Evolutionary conservation across 2,888 invertebrate genomes (phyloP), one percentile per base, ranked within the genome.

Genomic region (Synanthedon tipuliformis): DNA sequence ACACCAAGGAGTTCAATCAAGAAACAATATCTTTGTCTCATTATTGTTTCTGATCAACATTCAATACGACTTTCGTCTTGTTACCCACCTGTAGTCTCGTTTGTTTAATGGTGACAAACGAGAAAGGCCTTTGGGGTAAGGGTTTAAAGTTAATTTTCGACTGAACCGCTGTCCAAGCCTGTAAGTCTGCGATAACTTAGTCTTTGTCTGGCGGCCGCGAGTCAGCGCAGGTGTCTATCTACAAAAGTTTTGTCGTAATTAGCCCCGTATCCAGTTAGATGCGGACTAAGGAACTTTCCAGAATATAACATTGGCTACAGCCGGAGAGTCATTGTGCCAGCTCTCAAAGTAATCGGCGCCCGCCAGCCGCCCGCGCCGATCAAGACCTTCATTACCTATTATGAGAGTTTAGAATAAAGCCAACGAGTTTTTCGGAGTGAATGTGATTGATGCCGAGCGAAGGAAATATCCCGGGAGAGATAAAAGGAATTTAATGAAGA

Each of bases 401-500:
- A 87, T 84, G 85, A 85, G 86, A 86, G 83, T 87, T 87, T 85
- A 86, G 84, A 86, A 86, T 86, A 83, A 86, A 84, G 84, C 84
- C 84, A 85, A 84, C 81, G 83, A 86, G 84, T 85, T 86, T 86
- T 86, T 86, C 78, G 77, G 70, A 85, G 80, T 82, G 83, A 84
- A 85, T 86, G 84, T 87, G 87, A 87, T 87, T 87, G 87, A 87
- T 87, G 85, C 84, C 76, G 69, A 78, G 70, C 75, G 74, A 77
- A 84, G 81, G 79, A 85, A 86, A 86, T 84, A 85, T 84, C 86
- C 81, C 76, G 78, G 72, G 79, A 84, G 81, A 87, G 84, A 86
- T 85, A 85, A 86, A 86, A 86, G 84, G 86, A 87, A 83, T 86
- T 85, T 86, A 85, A 87, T 87, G 87, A 86, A 86, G 83, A 86